A percentile compares a stretch with the other conserved stretches of the same genome.
Conservation (phyloP, 2,113 vertebrate genomes). For the Antennarius striatus region DNA sequence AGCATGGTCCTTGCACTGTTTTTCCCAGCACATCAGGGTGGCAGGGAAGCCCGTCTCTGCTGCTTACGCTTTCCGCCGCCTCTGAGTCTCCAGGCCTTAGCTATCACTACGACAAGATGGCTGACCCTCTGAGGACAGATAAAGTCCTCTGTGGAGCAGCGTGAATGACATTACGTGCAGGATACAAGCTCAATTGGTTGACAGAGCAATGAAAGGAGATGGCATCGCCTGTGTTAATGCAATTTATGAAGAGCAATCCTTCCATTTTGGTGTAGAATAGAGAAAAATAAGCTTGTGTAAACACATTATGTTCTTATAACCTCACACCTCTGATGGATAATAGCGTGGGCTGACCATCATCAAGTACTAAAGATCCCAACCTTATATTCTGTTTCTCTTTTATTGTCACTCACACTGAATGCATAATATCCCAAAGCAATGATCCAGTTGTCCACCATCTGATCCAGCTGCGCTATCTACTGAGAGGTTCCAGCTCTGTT, state of each 20-base stretch:
- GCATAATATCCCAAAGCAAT: background rate
- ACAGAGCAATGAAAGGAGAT: conserved; percentile 21
- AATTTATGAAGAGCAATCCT: conserved; percentile 35
- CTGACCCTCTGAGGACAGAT: conserved; percentile 59
- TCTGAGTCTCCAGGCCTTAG: conserved; percentile 48
- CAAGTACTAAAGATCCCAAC: conserved; percentile 13
- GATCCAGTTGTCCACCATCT: conserved; percentile 22
- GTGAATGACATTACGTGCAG: conserved; percentile 29
- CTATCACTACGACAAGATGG: conserved; percentile 58
- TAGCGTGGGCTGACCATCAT: background rate
- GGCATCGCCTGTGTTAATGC: conserved; percentile 23
- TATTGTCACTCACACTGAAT: conserved; percentile 1
- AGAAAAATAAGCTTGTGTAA: conserved; percentile 36
- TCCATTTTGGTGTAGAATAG: conserved; percentile 31
- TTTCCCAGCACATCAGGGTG: conserved; percentile 51
- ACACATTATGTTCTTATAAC: conserved; percentile 41
- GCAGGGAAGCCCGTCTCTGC: conserved; percentile 44
- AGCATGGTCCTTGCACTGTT: conserved; percentile 70
- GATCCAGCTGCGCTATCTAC: conserved; percentile 36
- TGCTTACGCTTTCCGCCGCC: conserved; percentile 7
- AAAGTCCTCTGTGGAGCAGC: conserved; percentile 30
- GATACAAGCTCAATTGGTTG: conserved; percentile 27
- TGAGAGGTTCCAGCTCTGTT: conserved; percentile 46
- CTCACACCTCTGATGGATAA: conserved; percentile 21
- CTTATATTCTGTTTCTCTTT: conserved; percentile 2